Evolutionary conservation across 2,797 vertebrate species (phyloP), one percentile per base, ranked within the genome.

Genomic region (Cyprinella venusta): DNA sequence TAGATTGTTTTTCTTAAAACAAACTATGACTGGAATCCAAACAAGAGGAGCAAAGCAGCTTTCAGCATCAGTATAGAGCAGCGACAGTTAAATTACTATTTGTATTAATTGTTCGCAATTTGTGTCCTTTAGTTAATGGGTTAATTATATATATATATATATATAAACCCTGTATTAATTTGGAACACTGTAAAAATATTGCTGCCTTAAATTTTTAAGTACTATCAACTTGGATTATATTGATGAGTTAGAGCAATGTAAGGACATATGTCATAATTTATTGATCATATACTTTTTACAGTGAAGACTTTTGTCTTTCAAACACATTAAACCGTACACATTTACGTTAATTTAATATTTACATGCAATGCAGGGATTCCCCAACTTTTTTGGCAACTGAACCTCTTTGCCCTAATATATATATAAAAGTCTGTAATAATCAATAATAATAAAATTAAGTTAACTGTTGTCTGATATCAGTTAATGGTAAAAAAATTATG

Each of bases 11-110:
- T 42, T 30, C 56, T 12, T 13, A 7, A 82, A 54, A 30, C 61
- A 76, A 82, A 69, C 72, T 30, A 76, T 48, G 63, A 83, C 2
- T 59, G 72, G 81, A 83, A 83, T 76, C 36, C 50, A 83, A 83
- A 83, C 48, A 83, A 56, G 48, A 26, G 1, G 8, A 30, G 4
- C 15, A 52, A 40, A 68, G 21, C 9, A 1, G 8, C 5, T 45
- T 63, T n/a, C 52, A 24, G 69, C 21, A 26, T 50, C 21, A 18
- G 18, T 18, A 8, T 13, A 42, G 54, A 45, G 63, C 16, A 71
- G n/a, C 2, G 5, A 13, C 36, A 56, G 50, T 33, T 33, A 21
- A 26, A 19, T 42, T 1, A 24, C 8, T 10, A 40, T 56, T 59
- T 50, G 24, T 13, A 72, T 72, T n/a, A 69, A 42, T 12, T 21